A percentile compares a stretch with the other conserved stretches of the same genome.
These are phyloP conservation scores for Chelonoidis abingdonii DNA, from an alignment of 2,113 vertebrate genomes.

Conservation along the genomic window DNA sequence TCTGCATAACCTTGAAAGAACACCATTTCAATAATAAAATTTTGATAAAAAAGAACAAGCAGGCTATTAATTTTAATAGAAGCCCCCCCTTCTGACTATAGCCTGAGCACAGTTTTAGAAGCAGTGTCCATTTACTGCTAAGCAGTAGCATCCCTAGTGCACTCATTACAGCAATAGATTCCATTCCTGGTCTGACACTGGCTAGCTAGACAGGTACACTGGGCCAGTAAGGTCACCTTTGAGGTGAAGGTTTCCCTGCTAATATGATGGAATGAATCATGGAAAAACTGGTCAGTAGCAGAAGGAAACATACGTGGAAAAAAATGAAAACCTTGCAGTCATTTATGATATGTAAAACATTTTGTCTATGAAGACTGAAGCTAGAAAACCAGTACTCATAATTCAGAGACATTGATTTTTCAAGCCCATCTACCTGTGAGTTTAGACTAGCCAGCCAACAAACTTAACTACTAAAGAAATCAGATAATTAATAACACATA, in stretches of 20 bases:
- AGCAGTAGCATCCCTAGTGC: constrained; percentile 35
- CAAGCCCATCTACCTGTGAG: background rate
- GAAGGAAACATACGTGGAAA: background rate
- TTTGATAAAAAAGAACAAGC: constrained; percentile 54
- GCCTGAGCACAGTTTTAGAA: constrained; percentile 48
- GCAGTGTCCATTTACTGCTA: constrained; percentile 16
- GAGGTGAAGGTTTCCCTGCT: background rate
- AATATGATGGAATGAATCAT: constrained; percentile 4
- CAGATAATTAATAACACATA: background rate
- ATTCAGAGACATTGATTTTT: background rate
- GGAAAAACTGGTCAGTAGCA: background rate
- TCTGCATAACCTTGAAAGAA: constrained; percentile 79
- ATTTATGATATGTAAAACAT: background rate
- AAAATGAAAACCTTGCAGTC: background rate
- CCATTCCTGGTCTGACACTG: constrained; percentile 31
- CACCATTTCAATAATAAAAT: constrained; percentile 73
- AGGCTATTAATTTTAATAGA: constrained; percentile 77
- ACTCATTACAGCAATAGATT: constrained; percentile 62
- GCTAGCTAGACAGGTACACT: constrained; percentile 7
- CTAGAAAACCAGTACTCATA: background rate
- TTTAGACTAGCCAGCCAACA: background rate
- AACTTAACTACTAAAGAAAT: background rate
- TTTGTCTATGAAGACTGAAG: background rate
- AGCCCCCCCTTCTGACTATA: constrained; percentile 56
- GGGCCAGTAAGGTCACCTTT: constrained; percentile 51